Conservation (phyloP, 2,797 vertebrate species). For the Galagoides demidoff region DNA sequence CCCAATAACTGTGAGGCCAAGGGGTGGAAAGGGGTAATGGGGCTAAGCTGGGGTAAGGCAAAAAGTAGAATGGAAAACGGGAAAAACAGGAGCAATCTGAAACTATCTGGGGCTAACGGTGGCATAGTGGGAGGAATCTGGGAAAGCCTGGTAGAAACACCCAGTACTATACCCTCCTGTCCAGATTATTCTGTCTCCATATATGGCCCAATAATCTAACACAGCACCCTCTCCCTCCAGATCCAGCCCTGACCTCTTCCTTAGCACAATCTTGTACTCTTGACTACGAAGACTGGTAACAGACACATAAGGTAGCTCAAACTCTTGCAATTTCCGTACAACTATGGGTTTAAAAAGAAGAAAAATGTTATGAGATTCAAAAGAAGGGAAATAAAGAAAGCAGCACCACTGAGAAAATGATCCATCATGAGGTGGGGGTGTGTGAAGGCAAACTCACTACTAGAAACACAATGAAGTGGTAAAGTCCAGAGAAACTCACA, state of each 20-base stretch:
- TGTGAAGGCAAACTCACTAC: neutral
- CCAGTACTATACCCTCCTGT: neutral
- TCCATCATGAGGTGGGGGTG: neutral
- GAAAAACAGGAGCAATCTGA: neutral
- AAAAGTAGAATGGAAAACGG: constrained; percentile 29
- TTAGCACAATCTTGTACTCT: constrained; percentile 96
- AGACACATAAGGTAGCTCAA: constrained; percentile 97
- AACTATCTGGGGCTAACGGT: neutral
- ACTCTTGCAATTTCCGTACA: constrained; percentile 98
- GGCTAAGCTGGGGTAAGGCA: constrained; percentile 58
- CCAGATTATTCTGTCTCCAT: constrained; percentile 35
- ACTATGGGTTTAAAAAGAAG: constrained; percentile 85
- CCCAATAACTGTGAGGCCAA: constrained; percentile 94
- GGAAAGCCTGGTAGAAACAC: neutral
- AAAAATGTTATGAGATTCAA: constrained; percentile 8
- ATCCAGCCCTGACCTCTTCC: constrained; percentile 93
- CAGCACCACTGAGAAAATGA: neutral
- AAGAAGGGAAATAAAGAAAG: neutral
- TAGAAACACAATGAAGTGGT: neutral
- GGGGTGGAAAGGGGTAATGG: constrained; percentile 58
- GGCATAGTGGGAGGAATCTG: neutral
- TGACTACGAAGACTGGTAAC: constrained; percentile 95
- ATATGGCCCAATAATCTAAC: neutral
- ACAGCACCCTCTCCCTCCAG: neutral
- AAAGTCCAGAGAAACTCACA: constrained; percentile 90